phyloP scores from a whole-genome alignment of 2,113 vertebrate genomes.

The Ginglymostoma cirratum region DNA sequence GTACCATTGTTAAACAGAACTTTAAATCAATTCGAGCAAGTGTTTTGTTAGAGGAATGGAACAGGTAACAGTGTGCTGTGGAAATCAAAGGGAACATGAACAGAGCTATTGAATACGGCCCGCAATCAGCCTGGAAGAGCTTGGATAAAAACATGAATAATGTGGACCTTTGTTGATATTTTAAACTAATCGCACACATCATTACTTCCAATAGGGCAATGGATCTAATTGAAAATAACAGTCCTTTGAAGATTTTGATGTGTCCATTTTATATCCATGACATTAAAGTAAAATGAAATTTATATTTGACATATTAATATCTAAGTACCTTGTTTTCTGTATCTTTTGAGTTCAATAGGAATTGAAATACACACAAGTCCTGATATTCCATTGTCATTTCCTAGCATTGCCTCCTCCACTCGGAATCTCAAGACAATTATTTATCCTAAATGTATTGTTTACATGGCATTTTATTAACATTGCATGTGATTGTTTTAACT shows the following conservation, averaged over 20 bases:
- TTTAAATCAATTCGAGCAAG: neutral
- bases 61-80: neutral
- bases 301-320: neutral
- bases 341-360: neutral
- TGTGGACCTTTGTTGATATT: neutral
- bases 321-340: neutral
- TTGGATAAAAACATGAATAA: neutral
- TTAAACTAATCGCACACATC: neutral
- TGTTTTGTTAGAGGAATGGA: neutral
- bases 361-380: neutral
- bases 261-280: neutral
- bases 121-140: neutral
- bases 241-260: neutral
- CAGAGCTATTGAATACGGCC: neutral
- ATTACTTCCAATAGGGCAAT: neutral
- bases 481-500: neutral
- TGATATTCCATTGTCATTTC: neutral
- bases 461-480: neutral
- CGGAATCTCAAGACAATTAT: neutral
- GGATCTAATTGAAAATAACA: neutral
- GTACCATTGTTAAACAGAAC: neutral
- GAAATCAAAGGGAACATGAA: neutral
- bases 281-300: neutral
- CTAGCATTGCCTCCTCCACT: neutral
- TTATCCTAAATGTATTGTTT: constrained; percentile 2